These are phyloP conservation scores for Sorex maritimensis DNA, from an alignment of 2,797 vertebrate species.

Conservation along the genomic window DNA sequence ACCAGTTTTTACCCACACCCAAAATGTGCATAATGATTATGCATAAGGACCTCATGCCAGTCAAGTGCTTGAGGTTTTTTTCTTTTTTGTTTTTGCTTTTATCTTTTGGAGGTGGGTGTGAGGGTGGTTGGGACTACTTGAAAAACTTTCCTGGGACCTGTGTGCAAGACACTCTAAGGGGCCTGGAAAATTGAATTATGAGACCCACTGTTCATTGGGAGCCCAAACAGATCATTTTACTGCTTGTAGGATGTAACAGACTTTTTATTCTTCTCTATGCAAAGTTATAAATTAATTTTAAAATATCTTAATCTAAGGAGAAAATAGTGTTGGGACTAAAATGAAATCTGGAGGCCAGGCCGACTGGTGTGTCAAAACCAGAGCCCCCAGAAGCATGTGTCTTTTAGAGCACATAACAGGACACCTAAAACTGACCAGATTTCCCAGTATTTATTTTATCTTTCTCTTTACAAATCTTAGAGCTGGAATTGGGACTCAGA, in stretches of 20 bases:
- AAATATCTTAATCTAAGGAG: slow-evolving; percentile 54
- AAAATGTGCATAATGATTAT: background rate
- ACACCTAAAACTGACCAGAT: background rate
- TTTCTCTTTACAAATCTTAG: background rate
- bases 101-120: background rate
- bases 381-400: background rate
- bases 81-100: background rate
- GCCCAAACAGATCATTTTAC: slow-evolving; percentile 31
- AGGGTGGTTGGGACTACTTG: background rate
- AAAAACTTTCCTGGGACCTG: too few relatives aligned
- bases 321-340: slow-evolving; percentile 50
- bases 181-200: background rate
- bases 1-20: slow-evolving; percentile 3
- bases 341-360: slow-evolving; percentile 31
- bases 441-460: slow-evolving; percentile 31
- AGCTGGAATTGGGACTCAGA: too few relatives aligned
- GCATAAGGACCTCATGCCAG: background rate
- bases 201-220: slow-evolving; percentile 9
- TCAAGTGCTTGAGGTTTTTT: background rate
- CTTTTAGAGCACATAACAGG: background rate
- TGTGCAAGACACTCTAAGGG: background rate
- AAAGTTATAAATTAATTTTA: slow-evolving; percentile 27
- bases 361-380: slow-evolving; percentile 12
- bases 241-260: slow-evolving; percentile 30
- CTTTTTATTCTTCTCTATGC: slow-evolving; percentile 40